phyloP scores from a whole-genome alignment of 2,797 vertebrate genomes.

The Orientallactaga sibirica region DNA sequence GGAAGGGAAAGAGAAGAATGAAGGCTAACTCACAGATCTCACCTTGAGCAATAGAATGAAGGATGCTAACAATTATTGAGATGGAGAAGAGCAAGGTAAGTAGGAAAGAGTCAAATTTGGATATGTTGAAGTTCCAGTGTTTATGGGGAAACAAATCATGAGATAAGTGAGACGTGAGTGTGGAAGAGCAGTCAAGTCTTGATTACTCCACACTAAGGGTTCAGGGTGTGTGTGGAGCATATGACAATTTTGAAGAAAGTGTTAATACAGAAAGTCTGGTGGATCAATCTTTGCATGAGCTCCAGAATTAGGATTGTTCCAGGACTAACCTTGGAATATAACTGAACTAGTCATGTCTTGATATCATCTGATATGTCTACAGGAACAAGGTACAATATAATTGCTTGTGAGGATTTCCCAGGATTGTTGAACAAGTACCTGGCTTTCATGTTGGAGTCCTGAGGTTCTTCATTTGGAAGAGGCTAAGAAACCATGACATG shows the following conservation, averaged over 20 bases:
- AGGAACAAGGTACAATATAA: not conserved
- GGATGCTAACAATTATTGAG: not conserved
- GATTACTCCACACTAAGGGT: not conserved
- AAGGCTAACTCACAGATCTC: not conserved
- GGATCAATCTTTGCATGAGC: not conserved
- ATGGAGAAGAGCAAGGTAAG: not conserved
- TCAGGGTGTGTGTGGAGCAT: not conserved
- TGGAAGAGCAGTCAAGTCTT: not conserved
- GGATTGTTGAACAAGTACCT: not conserved
- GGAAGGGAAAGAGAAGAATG: not conserved
- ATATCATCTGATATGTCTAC: not conserved
- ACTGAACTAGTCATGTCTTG: not conserved
- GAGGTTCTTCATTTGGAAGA: constrained; percentile 13
- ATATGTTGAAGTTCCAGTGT: not conserved
- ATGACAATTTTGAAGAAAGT: constrained; percentile 9
- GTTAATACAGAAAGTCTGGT: not conserved
- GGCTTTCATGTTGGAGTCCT: not conserved
- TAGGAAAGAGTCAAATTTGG: not conserved
- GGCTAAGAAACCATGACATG: not conserved
- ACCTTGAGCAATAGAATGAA: not conserved
- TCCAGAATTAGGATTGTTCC: not conserved
- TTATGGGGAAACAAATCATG: not conserved
- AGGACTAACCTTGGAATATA: not conserved
- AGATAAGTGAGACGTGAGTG: not conserved
- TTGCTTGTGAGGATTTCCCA: not conserved